These are phyloP conservation scores for Drosophila lacicola DNA, from an alignment of 2,888 invertebrate species.

Conservation along the genomic window DNA sequence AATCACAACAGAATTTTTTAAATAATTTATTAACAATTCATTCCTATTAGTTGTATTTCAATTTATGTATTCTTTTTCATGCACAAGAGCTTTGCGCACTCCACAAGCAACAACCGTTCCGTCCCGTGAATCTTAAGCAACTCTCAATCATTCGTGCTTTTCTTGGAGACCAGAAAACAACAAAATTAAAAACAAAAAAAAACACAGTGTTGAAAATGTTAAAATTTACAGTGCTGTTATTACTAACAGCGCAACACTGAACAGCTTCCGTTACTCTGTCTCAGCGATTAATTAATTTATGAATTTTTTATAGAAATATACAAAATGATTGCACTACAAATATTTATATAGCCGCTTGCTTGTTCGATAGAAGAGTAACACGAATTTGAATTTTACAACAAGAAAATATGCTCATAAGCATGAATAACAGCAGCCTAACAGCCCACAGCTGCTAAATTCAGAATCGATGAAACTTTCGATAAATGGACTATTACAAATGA, in stretches of 20 bases:
- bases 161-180: conserved; percentile 11
- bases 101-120: conserved; percentile 27
- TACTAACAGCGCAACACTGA: conserved; percentile 7
- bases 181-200: neutral
- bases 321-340: too few species aligned
- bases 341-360: neutral
- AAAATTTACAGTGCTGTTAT: conserved; percentile 11
- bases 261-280: neutral
- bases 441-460: neutral
- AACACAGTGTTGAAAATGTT: neutral
- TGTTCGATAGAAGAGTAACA: neutral
- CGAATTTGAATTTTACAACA: neutral
- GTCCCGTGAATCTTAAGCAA: conserved; percentile 20
- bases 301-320: too few species aligned
- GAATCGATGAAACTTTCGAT: neutral
- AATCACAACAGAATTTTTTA: conserved; percentile 7
- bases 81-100: conserved; percentile 12
- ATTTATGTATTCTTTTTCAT: conserved; percentile 22
- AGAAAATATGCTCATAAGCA: neutral
- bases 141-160: conserved; percentile 14
- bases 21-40: conserved; percentile 16
- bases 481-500: neutral
- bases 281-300: too few species aligned
- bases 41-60: conserved; percentile 22
- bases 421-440: neutral